phyloP scores from a whole-genome alignment of 2,113 vertebrate species.

The Nycticorax nycticorax region DNA sequence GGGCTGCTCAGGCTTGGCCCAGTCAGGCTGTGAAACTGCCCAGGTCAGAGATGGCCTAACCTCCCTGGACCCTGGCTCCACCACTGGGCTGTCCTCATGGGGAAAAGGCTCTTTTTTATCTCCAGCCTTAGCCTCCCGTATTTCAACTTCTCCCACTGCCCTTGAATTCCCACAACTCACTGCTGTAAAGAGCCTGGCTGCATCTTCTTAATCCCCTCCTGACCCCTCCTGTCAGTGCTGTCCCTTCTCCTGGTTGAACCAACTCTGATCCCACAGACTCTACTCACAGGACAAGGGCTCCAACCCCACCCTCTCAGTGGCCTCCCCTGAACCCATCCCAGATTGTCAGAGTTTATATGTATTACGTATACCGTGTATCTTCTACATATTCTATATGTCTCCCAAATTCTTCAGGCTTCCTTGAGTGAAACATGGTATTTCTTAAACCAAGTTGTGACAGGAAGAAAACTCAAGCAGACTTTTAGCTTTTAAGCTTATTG shows the following conservation, averaged over 20 bases:
- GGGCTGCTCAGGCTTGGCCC: not conserved
- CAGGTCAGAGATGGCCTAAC: not conserved
- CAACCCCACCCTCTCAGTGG: not conserved
- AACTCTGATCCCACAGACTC: not conserved
- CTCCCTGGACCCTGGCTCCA: not conserved
- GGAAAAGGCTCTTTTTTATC: not conserved
- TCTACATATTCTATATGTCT: not conserved
- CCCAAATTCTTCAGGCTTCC: not conserved
- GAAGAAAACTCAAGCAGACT: not conserved
- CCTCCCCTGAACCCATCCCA: rapidly evolving
- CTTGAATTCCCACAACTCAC: rapidly evolving
- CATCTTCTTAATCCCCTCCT: rapidly evolving
- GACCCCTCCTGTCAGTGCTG: rapidly evolving
- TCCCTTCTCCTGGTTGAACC: not conserved
- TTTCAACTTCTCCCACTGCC: not conserved
- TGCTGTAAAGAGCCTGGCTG: rapidly evolving
- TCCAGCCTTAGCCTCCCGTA: not conserved
- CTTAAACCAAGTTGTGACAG: not conserved
- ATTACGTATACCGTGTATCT: not conserved
- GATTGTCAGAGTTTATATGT: rapidly evolving
- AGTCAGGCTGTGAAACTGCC: not conserved
- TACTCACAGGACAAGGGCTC: not conserved
- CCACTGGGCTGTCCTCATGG: rapidly evolving
- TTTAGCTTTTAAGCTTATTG: not conserved
- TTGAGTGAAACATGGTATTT: not conserved